Evolutionary conservation across 2,888 invertebrate species (phyloP), one percentile per base, ranked within the genome.

Genomic region (Eupithecia inturbata): DNA sequence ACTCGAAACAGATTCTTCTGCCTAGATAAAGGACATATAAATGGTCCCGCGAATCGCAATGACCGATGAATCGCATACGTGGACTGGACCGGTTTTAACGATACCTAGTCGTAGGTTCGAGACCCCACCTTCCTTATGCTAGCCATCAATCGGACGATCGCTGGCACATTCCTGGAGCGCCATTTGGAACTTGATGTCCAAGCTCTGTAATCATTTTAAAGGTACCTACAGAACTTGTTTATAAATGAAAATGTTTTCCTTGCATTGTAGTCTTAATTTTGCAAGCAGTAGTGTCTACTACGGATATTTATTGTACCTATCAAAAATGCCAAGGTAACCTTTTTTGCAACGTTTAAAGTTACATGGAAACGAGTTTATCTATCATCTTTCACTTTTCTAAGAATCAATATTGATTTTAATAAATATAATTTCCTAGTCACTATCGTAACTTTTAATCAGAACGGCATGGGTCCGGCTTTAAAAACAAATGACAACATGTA

Each of bases 81-180:
- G 84, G 83, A 79, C 82, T 76, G 74, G 87, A 91, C 92, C 91
- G 92, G 92, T 92, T 89, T 45, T 67, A 80, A 86, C 87, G 88
- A 91, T 91, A 53, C 49, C 49, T 53, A 91, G 87, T 87, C 86
- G 82, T 80, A 83, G 81, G 83, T 81, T 82, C 84, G 79, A 86
- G 85, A 85, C 85, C 85, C 83, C 82, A 82, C 83, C 84, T 84
- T 84, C 83, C 80, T 82, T 36, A 39, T 64, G 64, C 36, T 39
- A 41, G 66, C 33, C 68, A 76, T 76, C 71, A 76, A 76, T 76
- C 73, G 76, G 22, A 45, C 71, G 70, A 71, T 73, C 71, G 22
- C 45, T 68, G 16, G 70, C 67, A 22, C 70, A 76, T 73, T 76
- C 75, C 62, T 71, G 66, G 60, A 57, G 53, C 6, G 66, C 33